phyloP scores from a whole-genome alignment of 2,888 invertebrate genomes.

The Ceratothoa steindachneri region DNA sequence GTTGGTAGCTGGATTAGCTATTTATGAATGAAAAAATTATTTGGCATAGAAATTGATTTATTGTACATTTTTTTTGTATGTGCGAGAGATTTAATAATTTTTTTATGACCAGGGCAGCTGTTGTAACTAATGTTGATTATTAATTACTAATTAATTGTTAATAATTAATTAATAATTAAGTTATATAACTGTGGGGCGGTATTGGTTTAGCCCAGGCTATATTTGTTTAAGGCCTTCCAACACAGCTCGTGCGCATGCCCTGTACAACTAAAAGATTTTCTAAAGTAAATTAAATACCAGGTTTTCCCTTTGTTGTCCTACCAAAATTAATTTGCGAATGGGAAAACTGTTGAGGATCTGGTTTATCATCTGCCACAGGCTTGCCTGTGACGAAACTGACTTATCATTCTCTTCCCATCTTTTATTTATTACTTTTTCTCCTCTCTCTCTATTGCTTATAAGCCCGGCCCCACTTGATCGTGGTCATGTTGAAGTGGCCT shows the following conservation, averaged over 20 bases:
- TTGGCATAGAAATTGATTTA: constrained; percentile 32
- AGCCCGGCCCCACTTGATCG: too few species aligned
- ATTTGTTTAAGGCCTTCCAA: constrained; percentile 48
- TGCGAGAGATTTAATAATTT: constrained; percentile 22
- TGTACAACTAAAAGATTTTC: background rate
- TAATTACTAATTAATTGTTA: too few species aligned
- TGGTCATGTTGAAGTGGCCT: too few species aligned
- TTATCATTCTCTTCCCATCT: too few species aligned
- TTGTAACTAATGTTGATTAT: background rate
- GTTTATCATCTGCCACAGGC: too few species aligned
- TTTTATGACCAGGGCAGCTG: constrained; percentile 8
- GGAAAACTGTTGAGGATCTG: background rate
- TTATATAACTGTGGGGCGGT: constrained; percentile 43
- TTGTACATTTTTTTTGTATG: constrained; percentile 42
- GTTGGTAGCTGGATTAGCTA: too few species aligned
- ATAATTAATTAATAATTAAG: too few species aligned
- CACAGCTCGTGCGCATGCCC: constrained; percentile 25
- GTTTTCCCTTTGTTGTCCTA: background rate
- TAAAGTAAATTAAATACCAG: background rate
- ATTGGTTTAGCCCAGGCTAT: constrained; percentile 48
- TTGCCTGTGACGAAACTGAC: too few species aligned
- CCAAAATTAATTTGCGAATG: background rate
- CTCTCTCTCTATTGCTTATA: too few species aligned
- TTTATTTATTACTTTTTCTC: too few species aligned
- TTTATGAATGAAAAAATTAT: too few species aligned